Evolutionary conservation across 2,113 vertebrate species (phyloP), one percentile per base, ranked within the genome.

Genomic region (Amazona vittata): DNA sequence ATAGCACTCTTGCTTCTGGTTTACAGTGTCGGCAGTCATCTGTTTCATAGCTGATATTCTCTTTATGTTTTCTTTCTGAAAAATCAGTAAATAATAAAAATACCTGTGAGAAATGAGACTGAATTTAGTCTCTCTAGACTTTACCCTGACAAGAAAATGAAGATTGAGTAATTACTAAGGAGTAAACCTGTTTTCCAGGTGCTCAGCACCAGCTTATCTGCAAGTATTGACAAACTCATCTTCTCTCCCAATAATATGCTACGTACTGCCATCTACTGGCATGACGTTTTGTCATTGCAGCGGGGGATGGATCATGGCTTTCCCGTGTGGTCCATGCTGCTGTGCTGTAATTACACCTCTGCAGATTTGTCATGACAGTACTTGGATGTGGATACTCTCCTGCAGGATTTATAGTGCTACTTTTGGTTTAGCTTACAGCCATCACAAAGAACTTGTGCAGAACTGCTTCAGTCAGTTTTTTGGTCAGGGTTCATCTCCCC

Each of bases 201-300:
- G 63, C 60, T 31, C 65, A 67, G 49, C 31, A 49, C 37, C 29
- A 28, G 20, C 28, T 83, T 17, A 44, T 50, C 28, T 53, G 33
- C 6, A 2, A 47, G 37, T 19, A 15, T 11, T 74, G 46, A 44
- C 71, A 25, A 33, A 41, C 4, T 9, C 1, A 44, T 33, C 64
- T 16, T 63, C 37, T 53, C 41, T 49, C 21, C 28, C 67, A 16
- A 2, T 75, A 2, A 7, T 10, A 10, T n/a, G 65, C 86, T 89
- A 93, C 60, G 3, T 83, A 21, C 95, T 87, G 95, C 93, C 78
- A 76, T 24, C 93, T 93, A 6, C 81, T 96, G 95, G 60, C 74
- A 2, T 6, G 18, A 2, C 0, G 0, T 7, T 35, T 46, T n/a
- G 44, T 53, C 62, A 1, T 7, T 83, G 83, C 83, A 82, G 67